Conservation (phyloP, 2,797 vertebrate species). For the Chelidonichthys spinosus region DNA sequence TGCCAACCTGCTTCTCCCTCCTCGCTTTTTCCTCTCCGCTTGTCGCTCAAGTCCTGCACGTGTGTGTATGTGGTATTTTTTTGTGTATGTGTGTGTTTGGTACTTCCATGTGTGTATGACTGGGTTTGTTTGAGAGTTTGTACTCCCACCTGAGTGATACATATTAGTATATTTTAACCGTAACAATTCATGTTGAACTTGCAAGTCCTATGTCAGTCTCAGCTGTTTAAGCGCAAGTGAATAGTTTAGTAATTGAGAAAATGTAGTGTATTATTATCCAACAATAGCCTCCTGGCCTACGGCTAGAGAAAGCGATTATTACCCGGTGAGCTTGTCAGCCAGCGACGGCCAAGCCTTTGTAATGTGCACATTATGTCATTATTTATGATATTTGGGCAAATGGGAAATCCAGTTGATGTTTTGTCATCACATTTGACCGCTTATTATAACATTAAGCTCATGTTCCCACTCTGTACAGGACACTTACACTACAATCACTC, state of each 20-base stretch:
- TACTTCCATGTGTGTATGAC: slow-evolving; percentile 13
- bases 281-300: slow-evolving; percentile 30
- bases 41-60: slow-evolving; percentile 46
- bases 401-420: slow-evolving; percentile 46
- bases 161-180: background rate
- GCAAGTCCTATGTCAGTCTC: background rate
- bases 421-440: slow-evolving; percentile 56
- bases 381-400: slow-evolving; percentile 53
- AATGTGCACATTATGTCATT: slow-evolving; percentile 50
- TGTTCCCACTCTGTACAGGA: slow-evolving; percentile 25
- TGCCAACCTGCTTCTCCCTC: slow-evolving; percentile 70
- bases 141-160: slow-evolving; percentile 10
- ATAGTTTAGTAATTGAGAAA: slow-evolving; percentile 21
- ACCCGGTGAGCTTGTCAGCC: slow-evolving; percentile 37
- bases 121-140: slow-evolving; percentile 21
- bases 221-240: slow-evolving; percentile 17
- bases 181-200: slow-evolving; percentile 1
- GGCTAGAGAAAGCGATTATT: slow-evolving; percentile 47
- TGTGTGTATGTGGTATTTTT: slow-evolving; percentile 15
- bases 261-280: slow-evolving; percentile 23
- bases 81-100: background rate
- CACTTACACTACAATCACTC: slow-evolving; percentile 31
- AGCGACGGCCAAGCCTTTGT: slow-evolving; percentile 22
- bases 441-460: slow-evolving; percentile 47
- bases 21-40: slow-evolving; percentile 58